Conservation (phyloP, 2,797 vertebrate species). For the Tympanoctomys barrerae region DNA sequence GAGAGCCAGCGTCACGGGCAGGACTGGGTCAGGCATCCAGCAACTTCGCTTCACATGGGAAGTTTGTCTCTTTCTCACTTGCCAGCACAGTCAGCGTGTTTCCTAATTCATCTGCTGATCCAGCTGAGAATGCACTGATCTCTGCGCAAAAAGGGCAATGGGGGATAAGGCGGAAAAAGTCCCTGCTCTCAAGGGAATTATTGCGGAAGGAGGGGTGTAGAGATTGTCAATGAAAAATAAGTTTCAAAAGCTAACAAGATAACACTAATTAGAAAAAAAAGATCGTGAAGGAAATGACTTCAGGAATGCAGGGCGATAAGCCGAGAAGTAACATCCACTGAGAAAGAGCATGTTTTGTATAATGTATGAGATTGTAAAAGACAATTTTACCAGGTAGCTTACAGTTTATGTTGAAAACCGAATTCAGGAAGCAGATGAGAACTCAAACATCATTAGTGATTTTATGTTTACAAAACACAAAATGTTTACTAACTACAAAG, state of each 20-base stretch:
- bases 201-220: not conserved
- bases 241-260: not conserved
- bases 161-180: not conserved
- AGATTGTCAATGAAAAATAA: not conserved
- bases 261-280: not conserved
- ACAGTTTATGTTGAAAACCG: not conserved
- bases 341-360: not conserved
- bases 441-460: not conserved
- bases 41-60: not conserved
- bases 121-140: not conserved
- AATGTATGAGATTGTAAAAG: not conserved
- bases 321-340: not conserved
- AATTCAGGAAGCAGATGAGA: not conserved
- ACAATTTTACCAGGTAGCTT: not conserved
- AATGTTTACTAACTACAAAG: not conserved
- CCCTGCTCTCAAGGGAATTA: not conserved
- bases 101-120: not conserved
- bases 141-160: not conserved
- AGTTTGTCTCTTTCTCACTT: not conserved
- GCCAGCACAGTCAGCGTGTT: not conserved
- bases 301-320: not conserved
- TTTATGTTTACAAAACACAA: not conserved
- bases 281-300: not conserved
- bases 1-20: not conserved
- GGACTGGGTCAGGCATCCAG: rapidly evolving